Percentiles rank a stretch among this genome's conserved stretches.
phyloP scores from a whole-genome alignment of 2,888 invertebrate genomes.

The Torymus tubicola region DNA sequence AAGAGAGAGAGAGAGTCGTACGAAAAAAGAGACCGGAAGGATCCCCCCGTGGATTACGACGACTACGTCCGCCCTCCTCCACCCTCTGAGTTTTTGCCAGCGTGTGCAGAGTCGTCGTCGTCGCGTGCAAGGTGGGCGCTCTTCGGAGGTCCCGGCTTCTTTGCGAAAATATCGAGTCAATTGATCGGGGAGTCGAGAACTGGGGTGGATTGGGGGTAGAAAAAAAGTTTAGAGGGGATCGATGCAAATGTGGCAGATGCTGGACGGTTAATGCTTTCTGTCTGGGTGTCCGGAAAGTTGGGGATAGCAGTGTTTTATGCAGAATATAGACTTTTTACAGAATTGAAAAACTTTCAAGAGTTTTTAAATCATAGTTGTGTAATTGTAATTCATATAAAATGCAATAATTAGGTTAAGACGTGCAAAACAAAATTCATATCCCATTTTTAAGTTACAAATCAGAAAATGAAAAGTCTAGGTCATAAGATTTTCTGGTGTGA shows the following conservation, averaged over 20 bases:
- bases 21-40: slow-evolving; percentile 27
- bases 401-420: too few relatives aligned
- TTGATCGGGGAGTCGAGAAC: slow-evolving; percentile 17
- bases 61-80: background rate
- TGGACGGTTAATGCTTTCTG: background rate
- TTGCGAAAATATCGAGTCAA: slow-evolving; percentile 36
- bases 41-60: slow-evolving; percentile 42
- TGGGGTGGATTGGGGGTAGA: background rate
- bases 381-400: too few relatives aligned
- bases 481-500: too few relatives aligned
- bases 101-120: slow-evolving; percentile 1
- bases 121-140: too few relatives aligned
- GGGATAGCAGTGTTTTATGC: too few relatives aligned
- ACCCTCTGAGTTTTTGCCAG: slow-evolving; percentile 30
- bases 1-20: slow-evolving; percentile 21
- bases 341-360: too few relatives aligned
- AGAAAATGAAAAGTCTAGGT: too few relatives aligned
- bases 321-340: too few relatives aligned
- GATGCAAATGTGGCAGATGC: background rate
- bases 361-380: too few relatives aligned
- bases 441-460: too few relatives aligned
- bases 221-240: background rate
- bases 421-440: too few relatives aligned
- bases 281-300: too few relatives aligned
- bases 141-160: background rate